phyloP scores from a whole-genome alignment of 2,797 vertebrate genomes.

The Poeciliopsis presidionis region DNA sequence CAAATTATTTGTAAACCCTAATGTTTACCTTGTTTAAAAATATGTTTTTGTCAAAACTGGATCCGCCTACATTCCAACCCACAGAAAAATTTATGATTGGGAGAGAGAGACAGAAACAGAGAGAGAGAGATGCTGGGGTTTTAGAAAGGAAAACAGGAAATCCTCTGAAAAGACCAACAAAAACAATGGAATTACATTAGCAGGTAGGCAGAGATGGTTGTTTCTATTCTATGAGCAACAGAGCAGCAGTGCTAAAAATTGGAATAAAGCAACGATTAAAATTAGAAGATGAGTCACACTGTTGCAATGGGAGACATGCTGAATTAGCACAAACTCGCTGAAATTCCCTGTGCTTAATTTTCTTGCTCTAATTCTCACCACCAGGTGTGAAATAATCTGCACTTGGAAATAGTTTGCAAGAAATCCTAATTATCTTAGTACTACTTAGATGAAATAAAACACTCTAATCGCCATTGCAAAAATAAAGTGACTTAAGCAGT shows the following conservation, averaged over 20 bases:
- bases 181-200: not conserved
- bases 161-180: constrained; percentile 6
- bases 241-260: not conserved
- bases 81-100: not conserved
- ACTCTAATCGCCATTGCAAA: not conserved
- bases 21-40: not conserved
- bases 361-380: not conserved
- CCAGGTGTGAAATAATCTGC: not conserved
- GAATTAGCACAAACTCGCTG: not conserved
- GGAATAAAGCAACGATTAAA: not conserved
- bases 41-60: not conserved
- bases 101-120: not conserved
- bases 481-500: not conserved
- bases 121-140: not conserved
- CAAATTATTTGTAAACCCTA: not conserved
- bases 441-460: not conserved
- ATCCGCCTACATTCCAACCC: not conserved
- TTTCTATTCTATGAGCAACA: not conserved
- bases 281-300: not conserved
- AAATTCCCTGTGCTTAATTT: not conserved
- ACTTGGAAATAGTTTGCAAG: not conserved
- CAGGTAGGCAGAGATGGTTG: not conserved
- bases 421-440: not conserved
- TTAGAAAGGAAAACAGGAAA: not conserved
- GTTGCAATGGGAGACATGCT: not conserved